Evolutionary conservation across 2,888 invertebrate genomes (phyloP), one percentile per base, ranked within the genome.

Genomic region (Pegoplata infirma): DNA sequence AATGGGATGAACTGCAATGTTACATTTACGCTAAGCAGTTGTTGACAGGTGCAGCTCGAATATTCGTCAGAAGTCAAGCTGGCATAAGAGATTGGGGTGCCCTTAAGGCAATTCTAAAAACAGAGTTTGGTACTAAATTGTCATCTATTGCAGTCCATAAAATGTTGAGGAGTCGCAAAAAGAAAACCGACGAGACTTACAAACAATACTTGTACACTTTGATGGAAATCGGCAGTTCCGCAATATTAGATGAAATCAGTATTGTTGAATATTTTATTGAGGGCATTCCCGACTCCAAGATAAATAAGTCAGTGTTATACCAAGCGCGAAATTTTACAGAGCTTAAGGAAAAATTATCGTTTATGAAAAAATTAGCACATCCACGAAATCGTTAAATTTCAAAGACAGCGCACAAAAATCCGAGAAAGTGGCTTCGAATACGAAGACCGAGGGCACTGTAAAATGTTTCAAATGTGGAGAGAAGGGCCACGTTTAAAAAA

Each of bases 381-480:
- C 53, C 1, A 40, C 36, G 19, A 56, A 36, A 21, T 51, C 66
- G 14, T 44, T 6, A 44, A 51, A 51, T 23, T 53, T 55, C 21
- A 49, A 51, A 7, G 23, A 16, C 23, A 14, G 21, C 17, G 23
- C 14, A 19, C 16, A 16, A 21, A 64, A 14, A 36, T 21, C 8
- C 16, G 40, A 23, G 5, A 44, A 66, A 17, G 14, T 21, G 14
- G 4, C 6, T 12, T 10, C 14, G 19, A 40, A 12, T 8, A 12
- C 2, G 1, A 67, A 56, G 5, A 44, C 19, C 28, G 36, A 28
- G 8, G 5, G 19, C 5, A 14, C n/a, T 5, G 44, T 36, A 46
- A 25, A 25, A 49, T 71, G 61, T 23, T 71, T 28, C 5, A 71
- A 61, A 17, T 71, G 69, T 21, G 69, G 61, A 0, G 61, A 61